Base-by-base conservation (phyloP, 2,888 invertebrate genomes). In the Mellilla xanthometata region DNA sequence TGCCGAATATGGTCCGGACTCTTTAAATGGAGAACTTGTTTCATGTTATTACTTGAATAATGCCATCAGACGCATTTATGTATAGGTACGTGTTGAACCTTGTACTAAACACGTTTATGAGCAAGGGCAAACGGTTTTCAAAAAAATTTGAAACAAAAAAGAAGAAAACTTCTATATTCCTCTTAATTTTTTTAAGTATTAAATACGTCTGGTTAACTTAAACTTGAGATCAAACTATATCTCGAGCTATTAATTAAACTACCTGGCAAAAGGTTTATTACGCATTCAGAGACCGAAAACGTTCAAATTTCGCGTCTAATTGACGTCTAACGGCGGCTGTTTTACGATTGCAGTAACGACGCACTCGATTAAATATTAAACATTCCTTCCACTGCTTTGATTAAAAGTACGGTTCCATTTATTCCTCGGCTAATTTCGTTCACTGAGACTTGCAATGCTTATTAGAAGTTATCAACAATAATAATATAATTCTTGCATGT, bases 291-390 rank as follows among this genome's bases (percentile, higher is more conserved):
- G 66, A 62, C 65, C 62, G 64, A 65, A 58, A 71, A 64, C 68
- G 66, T 69, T 65, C 69, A 64, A 73, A 66, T 69, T 72, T 62
- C 54, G n/a, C 60, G 58, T 60, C 55, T 76, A 79, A 80, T 79
- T 77, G 75, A 75, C 69, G 69, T 63, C 68, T 70, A 61, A 65
- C 67, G 64, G 65, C 36, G 67, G 59, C 65, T 65, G 71, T 66
- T 77, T 79, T 76, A 72, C 68, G 68, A 73, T 60, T 57, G 61
- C 67, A 71, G 39, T 44, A 39, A 69, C 69, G 70, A 72, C 64
- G 54, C 57, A 35, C 60, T 60, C 66, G 75, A 73, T 76, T 72
- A 74, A 76, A 76, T 73, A 73, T 72, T 76, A 70, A 62, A 72
- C 60, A 59, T 62, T 61, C 54, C 46, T 54, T 59, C 56, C 41